phyloP scores from a whole-genome alignment of 2,797 vertebrate genomes.

The Paratrypauchen microcephalus region DNA sequence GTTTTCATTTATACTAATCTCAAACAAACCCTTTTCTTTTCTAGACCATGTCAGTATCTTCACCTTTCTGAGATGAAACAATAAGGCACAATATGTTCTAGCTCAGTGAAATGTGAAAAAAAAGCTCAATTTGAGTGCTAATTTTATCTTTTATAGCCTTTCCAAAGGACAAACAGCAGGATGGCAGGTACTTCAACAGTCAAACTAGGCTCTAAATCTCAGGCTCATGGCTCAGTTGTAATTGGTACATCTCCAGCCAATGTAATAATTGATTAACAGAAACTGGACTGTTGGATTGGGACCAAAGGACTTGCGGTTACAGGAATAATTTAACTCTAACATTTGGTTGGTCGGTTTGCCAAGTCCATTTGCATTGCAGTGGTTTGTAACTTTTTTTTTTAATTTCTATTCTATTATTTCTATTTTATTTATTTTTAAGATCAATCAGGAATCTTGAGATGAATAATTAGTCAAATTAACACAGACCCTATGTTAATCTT shows the following conservation, averaged over 20 bases:
- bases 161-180: neutral
- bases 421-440: neutral
- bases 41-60: neutral
- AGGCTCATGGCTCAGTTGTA: constrained; percentile 6
- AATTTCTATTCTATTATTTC: neutral
- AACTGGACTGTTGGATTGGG: neutral
- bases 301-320: constrained; percentile 7
- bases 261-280: constrained; percentile 13
- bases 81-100: no score
- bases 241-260: constrained; percentile 10
- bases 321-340: constrained; percentile 4
- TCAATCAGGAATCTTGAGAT: neutral
- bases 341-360: neutral
- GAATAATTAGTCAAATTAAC: neutral
- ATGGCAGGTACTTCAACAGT: neutral
- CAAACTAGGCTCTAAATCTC: neutral
- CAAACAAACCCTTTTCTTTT: neutral
- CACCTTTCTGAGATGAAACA: neutral
- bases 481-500: neutral
- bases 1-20: neutral
- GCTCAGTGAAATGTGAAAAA: neutral
- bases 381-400: neutral
- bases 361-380: neutral
- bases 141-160: constrained; percentile 3
- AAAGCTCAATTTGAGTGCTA: neutral